These are phyloP conservation scores for Drosophila conformis DNA, from an alignment of 2,888 invertebrate genomes.

Conservation along the genomic window DNA sequence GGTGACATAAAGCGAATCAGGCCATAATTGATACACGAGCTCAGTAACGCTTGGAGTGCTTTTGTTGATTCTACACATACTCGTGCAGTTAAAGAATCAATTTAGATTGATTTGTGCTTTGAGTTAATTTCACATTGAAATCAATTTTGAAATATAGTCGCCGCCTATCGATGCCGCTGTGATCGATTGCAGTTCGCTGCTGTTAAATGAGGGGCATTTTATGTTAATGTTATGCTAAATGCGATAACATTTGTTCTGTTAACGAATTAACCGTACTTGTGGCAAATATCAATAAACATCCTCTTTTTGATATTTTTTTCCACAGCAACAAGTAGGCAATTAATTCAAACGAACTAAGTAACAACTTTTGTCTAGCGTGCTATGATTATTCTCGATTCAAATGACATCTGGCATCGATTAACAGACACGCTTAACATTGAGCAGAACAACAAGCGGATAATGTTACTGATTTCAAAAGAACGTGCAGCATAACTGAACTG, in stretches of 20 bases:
- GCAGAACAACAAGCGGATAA: slow-evolving; percentile 1
- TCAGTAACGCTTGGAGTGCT: background rate
- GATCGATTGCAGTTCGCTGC: slow-evolving; percentile 7
- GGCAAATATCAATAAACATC: background rate
- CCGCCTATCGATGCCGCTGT: background rate
- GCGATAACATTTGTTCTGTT: background rate
- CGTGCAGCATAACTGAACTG: background rate
- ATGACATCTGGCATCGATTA: background rate
- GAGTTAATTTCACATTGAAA: background rate
- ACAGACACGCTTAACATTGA: background rate
- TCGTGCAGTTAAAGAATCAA: background rate
- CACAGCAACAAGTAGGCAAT: background rate
- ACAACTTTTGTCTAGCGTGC: background rate
- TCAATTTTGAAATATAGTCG: slow-evolving; percentile 10
- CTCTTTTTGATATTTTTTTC: background rate
- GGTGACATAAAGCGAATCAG: background rate
- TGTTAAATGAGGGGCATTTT: background rate
- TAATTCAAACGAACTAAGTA: background rate
- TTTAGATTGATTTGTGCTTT: background rate
- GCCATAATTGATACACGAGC: background rate
- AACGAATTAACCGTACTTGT: background rate
- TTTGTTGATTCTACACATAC: background rate
- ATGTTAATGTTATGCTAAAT: background rate
- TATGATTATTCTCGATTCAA: background rate
- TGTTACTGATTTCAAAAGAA: slow-evolving; percentile 1